phyloP scores from a whole-genome alignment of 2,888 invertebrate genomes.

The Diarsia dahlii region DNA sequence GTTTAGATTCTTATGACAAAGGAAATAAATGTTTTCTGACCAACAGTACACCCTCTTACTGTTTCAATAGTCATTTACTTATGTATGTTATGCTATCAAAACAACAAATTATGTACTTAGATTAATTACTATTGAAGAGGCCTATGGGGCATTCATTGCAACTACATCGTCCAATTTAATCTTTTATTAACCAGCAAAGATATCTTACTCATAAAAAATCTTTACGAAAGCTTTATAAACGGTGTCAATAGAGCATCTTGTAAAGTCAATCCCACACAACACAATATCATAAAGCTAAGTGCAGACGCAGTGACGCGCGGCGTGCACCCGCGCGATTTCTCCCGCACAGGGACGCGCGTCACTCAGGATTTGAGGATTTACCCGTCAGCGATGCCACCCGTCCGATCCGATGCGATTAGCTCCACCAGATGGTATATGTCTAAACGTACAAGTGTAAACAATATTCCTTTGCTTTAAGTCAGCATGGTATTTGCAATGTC shows the following conservation, averaged over 20 bases:
- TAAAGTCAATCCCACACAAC: constrained; percentile 15
- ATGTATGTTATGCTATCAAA: neutral
- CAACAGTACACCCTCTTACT: neutral
- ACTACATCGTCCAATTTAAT: too few relatives aligned
- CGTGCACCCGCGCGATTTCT: constrained; percentile 68
- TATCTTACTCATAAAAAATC: neutral
- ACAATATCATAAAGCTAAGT: constrained; percentile 58
- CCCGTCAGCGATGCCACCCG: constrained; percentile 70
- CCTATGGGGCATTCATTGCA: too few relatives aligned
- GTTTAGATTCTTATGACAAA: neutral
- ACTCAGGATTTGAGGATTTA: constrained; percentile 83
- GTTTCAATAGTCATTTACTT: too few relatives aligned
- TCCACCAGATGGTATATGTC: constrained; percentile 40
- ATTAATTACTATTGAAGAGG: too few relatives aligned
- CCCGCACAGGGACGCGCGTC: constrained; percentile 71
- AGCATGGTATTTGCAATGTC: neutral
- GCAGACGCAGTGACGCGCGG: constrained; percentile 59
- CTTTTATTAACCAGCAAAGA: neutral
- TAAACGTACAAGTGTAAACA: constrained; percentile 20
- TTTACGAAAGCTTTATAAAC: neutral
- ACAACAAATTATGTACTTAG: neutral
- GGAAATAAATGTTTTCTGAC: neutral
- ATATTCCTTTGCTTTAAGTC: neutral
- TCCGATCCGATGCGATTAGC: constrained; percentile 58
- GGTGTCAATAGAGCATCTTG: neutral